Conservation (phyloP, 2,797 vertebrate genomes). For the Danio kyathit region DNA sequence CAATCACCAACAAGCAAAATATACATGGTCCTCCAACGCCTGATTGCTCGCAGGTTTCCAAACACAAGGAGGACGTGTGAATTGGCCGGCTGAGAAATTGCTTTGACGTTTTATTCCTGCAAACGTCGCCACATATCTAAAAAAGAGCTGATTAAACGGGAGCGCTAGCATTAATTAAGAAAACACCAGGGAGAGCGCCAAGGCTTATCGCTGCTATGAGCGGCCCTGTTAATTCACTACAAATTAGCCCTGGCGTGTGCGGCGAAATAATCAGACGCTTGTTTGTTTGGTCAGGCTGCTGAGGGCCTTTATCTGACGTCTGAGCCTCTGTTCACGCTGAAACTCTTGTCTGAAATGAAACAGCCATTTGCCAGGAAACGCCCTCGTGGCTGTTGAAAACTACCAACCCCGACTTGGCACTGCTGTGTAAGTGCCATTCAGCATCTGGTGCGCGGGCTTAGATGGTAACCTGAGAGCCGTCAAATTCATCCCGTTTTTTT, state of each 20-base stretch:
- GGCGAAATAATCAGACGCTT: slow-evolving; percentile 74
- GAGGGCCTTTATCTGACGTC: slow-evolving; percentile 70
- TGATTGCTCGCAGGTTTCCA: slow-evolving; percentile 55
- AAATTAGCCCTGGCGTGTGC: slow-evolving; percentile 73
- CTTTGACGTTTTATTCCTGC: slow-evolving; percentile 76
- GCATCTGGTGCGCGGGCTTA: slow-evolving; percentile 58
- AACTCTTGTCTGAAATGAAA: slow-evolving; percentile 55
- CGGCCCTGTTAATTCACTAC: slow-evolving; percentile 72
- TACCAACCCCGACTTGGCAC: slow-evolving; percentile 55
- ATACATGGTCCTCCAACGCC: slow-evolving; percentile 43
- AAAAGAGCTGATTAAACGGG: slow-evolving; percentile 70
- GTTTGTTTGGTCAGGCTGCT: slow-evolving; percentile 77
- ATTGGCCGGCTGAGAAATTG: slow-evolving; percentile 69
- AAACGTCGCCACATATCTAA: slow-evolving; percentile 64
- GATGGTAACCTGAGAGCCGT: slow-evolving; percentile 52
- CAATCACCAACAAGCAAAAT: slow-evolving; percentile 54
- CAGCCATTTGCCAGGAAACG: slow-evolving; percentile 63
- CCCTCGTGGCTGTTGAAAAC: slow-evolving; percentile 64
- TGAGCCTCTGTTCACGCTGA: slow-evolving; percentile 47
- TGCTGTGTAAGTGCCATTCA: slow-evolving; percentile 52
- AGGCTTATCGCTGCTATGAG: slow-evolving; percentile 70
- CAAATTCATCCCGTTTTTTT: slow-evolving; percentile 52
- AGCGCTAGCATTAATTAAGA: slow-evolving; percentile 78
- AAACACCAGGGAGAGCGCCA: slow-evolving; percentile 69
- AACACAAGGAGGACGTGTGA: slow-evolving; percentile 65